Percentiles rank a stretch among this genome's conserved stretches.
These are phyloP conservation scores for Acleris sparsana DNA, from an alignment of 2,888 invertebrate genomes.

Conservation along the genomic window DNA sequence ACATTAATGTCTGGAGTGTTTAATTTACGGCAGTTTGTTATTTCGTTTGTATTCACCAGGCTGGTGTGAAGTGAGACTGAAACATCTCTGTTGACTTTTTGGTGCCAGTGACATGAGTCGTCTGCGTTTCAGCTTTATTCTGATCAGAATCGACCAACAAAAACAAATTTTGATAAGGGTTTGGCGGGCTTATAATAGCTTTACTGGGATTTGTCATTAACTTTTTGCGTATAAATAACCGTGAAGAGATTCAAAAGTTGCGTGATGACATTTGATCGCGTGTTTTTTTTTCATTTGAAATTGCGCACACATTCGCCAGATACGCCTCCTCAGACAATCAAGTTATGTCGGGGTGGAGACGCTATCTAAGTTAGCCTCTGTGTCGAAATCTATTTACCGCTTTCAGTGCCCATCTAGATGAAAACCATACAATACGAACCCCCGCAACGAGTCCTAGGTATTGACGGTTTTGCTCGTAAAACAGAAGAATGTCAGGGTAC, in stretches of 20 bases:
- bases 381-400: conserved; percentile 20
- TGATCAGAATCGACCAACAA: conserved; percentile 18
- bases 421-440: too few species aligned
- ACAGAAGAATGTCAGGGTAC: too few species aligned
- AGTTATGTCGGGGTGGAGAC: conserved; percentile 13
- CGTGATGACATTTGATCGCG: background rate
- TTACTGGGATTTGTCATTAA: conserved; percentile 29
- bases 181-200: conserved; percentile 23
- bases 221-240: conserved; percentile 21
- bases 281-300: conserved; percentile 7
- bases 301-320: conserved; percentile 12
- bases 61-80: background rate
- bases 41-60: conserved; percentile 8
- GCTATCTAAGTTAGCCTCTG: conserved; percentile 23
- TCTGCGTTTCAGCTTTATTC: conserved; percentile 7
- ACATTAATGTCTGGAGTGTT: conserved; percentile 3
- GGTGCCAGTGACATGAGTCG: conserved; percentile 8
- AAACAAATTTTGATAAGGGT: conserved; percentile 32
- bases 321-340: conserved; percentile 12
- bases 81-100: conserved; percentile 7
- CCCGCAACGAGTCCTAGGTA: too few species aligned
- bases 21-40: conserved; percentile 11
- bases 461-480: too few species aligned
- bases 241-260: conserved; percentile 3
- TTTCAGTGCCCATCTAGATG: too few species aligned